These are phyloP conservation scores for Microtus agrestis DNA, from an alignment of 2,797 vertebrate species.

Conservation along the genomic window DNA sequence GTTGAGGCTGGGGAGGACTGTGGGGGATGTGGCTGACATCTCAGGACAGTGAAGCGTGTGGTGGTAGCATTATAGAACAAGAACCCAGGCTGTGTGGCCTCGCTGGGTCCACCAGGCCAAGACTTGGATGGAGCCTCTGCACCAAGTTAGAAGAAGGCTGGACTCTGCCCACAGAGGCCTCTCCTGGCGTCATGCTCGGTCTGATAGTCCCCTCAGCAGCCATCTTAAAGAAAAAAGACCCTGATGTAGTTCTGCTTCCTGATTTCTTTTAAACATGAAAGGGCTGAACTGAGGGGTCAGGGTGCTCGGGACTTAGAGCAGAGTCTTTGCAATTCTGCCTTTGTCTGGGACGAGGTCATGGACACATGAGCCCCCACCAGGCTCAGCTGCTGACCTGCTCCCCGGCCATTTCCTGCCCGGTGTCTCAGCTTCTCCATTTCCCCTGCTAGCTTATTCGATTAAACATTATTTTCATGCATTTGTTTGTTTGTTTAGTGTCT, in stretches of 20 bases:
- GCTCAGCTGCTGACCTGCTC: neutral
- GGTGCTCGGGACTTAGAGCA: fast-evolving
- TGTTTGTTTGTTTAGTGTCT: neutral
- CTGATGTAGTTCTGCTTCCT: neutral
- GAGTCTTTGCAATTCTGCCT: neutral
- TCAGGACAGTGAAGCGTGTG: neutral
- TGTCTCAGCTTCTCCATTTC: neutral
- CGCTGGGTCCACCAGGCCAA: neutral
- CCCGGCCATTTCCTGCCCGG: neutral
- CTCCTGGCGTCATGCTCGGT: neutral
- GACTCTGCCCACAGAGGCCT: neutral
- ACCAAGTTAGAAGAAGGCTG: neutral
- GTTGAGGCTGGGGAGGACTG: neutral
- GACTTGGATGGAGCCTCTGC: too few relatives aligned
- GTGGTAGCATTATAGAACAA: neutral
- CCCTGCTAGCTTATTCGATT: neutral
- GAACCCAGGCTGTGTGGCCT: neutral
- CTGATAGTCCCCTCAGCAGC: neutral
- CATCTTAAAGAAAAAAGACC: neutral
- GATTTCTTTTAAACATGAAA: neutral
- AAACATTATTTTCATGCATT: neutral
- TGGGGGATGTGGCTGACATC: neutral
- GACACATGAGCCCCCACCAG: neutral
- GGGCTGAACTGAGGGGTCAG: neutral
- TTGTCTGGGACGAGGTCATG: neutral